Evolutionary conservation across 2,797 vertebrate species (phyloP), one percentile per base, ranked within the genome.

Genomic region (Danio albolineatus): DNA sequence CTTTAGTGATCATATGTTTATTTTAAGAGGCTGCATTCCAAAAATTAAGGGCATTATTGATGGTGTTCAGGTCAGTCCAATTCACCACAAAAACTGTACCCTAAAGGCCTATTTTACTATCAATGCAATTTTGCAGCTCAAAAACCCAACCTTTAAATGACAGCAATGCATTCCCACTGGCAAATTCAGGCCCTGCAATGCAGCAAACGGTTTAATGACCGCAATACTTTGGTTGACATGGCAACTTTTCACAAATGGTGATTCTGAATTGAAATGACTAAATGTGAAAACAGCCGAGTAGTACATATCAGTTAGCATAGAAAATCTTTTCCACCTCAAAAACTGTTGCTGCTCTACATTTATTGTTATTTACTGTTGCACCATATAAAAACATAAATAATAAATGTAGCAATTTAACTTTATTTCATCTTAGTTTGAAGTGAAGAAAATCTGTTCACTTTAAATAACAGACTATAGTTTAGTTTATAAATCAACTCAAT

Each of bases 11-110:
- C 28, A 28, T 28, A 28, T 28, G 1, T 28, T 28, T 28, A 28
- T 28, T 16, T 14, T 36, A 46, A 46, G 44, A 46, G 38, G 56
- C 56, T 36, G 6, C 60, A 21, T 41, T 51, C 6, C 9, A 59
- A 39, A 21, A 57, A 78, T 16, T 4, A 78, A 59, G 38, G 5
- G 17, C 14, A 73, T 28, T 73, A 73, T 13, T 21, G 13, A 10
- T 57, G 51, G 54, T 69, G 21, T 76, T 44, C 13, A 6, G 17
- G 13, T 57, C 8, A 57, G 54, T 41, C 38, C 17, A 43, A 43
- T 44, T 39, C 39, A 44, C 41, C 53, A 59, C 41, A 44, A 44
- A 48, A 38, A 41, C 14, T 17, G 19, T 38, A n/a, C 43, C n/a
- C 41, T 44, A 43, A 49, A 67, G 65, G 8, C 12, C 44, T 28